Conservation (phyloP, 2,888 invertebrate species). For the Drosophila mayaguana region DNA sequence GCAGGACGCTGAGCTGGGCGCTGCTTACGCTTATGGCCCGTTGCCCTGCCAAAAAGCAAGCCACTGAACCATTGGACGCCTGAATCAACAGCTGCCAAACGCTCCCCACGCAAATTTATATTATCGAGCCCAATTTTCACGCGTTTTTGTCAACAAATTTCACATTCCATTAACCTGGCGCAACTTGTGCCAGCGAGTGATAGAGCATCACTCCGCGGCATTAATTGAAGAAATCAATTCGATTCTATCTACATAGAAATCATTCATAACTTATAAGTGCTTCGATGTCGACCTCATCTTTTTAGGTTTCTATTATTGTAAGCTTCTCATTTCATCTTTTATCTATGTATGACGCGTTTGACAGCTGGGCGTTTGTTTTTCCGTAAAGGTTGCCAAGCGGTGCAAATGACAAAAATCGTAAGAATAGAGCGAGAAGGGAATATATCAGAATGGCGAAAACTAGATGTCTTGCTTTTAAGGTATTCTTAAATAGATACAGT, state of each 20-base stretch:
- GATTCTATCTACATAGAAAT: slow-evolving; percentile 21
- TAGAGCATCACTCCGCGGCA: slow-evolving; percentile 5
- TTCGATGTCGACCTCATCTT: slow-evolving; percentile 8
- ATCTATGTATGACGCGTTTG: slow-evolving; percentile 34
- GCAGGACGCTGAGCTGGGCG: slow-evolving; percentile 29
- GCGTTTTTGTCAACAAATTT: slow-evolving; percentile 74
- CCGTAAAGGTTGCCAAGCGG: slow-evolving; percentile 22
- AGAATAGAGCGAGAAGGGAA: background rate
- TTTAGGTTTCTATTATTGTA: slow-evolving; percentile 23
- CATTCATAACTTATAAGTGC: slow-evolving; percentile 32
- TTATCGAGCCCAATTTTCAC: slow-evolving; percentile 51
- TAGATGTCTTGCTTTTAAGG: background rate
- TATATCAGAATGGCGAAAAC: background rate
- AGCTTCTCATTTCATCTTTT: background rate
- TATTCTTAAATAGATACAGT: too few relatives aligned
- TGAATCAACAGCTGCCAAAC: slow-evolving; percentile 74
- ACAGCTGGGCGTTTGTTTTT: slow-evolving; percentile 42
- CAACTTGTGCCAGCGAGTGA: slow-evolving; percentile 22
- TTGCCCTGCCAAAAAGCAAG: slow-evolving; percentile 16
- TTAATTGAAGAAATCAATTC: slow-evolving; percentile 38
- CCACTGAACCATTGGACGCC: slow-evolving; percentile 62
- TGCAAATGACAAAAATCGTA: slow-evolving; percentile 34
- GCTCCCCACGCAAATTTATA: slow-evolving; percentile 70
- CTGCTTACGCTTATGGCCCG: slow-evolving; percentile 10
- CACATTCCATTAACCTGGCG: slow-evolving; percentile 64